phyloP scores from a whole-genome alignment of 2,888 invertebrate genomes.

The Pachydiplax longipennis region DNA sequence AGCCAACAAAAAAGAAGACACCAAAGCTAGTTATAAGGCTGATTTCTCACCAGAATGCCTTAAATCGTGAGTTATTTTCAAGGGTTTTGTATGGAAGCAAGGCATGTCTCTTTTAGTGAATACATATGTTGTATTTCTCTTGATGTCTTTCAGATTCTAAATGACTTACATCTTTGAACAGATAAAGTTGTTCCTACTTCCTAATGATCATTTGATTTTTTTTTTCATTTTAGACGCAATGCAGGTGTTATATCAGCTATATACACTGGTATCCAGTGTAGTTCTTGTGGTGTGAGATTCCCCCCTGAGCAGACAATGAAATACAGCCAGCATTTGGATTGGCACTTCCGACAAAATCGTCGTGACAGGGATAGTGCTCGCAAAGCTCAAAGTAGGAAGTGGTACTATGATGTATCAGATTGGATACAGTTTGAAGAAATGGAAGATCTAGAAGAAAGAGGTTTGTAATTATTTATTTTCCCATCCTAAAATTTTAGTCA shows the following conservation, averaged over 20 bases:
- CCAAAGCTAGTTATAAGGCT: constrained; percentile 65
- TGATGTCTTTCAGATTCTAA: background rate
- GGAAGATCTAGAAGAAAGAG: constrained; percentile 88
- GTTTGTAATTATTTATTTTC: constrained; percentile 58
- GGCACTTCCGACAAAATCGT: constrained; percentile 97
- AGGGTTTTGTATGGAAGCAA: background rate
- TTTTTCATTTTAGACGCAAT: constrained; percentile 68
- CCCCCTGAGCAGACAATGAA: constrained; percentile 86
- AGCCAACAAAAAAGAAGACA: constrained; percentile 52
- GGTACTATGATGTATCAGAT: constrained; percentile 89
- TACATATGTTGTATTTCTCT: background rate
- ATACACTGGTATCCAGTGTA: constrained; percentile 94
- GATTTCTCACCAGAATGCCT: constrained; percentile 76
- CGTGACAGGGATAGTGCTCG: constrained; percentile 85
- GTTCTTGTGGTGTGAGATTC: constrained; percentile 94
- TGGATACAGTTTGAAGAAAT: constrained; percentile 96
- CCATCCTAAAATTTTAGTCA: no score
- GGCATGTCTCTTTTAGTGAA: background rate
- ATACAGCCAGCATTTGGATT: constrained; percentile 96
- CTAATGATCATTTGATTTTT: constrained; percentile 45
- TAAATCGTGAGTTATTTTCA: constrained; percentile 68
- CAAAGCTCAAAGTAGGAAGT: constrained; percentile 82
- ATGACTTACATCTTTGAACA: background rate
- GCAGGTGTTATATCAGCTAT: constrained; percentile 72
- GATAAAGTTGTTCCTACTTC: background rate